Evolutionary conservation across 2,113 vertebrate species (phyloP).

Genomic region (Numenius arquata): DNA sequence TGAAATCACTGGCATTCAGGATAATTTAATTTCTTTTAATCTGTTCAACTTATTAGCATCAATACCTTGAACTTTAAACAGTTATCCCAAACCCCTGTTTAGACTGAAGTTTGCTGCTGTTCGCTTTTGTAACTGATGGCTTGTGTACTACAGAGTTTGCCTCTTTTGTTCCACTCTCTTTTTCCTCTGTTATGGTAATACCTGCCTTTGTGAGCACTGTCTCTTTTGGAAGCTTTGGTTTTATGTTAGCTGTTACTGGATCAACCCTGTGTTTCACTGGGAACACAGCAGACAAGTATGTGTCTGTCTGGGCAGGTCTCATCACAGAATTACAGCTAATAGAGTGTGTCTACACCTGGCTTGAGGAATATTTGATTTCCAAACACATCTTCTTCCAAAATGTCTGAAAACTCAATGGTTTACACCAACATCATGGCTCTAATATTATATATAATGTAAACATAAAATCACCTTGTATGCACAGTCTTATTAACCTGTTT

Average conservation of each 20-base stretch:
- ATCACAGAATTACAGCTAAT: not conserved
- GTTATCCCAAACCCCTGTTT: not conserved
- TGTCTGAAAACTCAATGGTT: not conserved
- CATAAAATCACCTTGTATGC: not conserved
- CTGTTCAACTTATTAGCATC: not conserved
- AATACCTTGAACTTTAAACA: not conserved
- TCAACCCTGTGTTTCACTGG: not conserved
- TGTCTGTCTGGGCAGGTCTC: not conserved
- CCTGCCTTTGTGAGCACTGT: not conserved
- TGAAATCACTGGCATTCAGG: not conserved
- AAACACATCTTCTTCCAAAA: not conserved
- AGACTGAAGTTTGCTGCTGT: not conserved
- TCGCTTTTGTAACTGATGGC: not conserved
- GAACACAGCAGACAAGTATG: rapidly evolving
- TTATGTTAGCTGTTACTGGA: not conserved
- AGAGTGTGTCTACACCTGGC: not conserved
- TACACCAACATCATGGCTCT: not conserved
- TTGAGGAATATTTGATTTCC: not conserved
- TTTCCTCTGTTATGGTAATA: not conserved
- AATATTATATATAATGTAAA: not conserved
- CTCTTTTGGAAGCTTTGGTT: not conserved
- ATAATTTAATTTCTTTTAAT: not conserved
- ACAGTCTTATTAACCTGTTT: not conserved
- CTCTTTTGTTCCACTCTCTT: not conserved
- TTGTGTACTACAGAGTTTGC: not conserved